Base-by-base conservation (phyloP, 2,888 invertebrate species). In the Thereva nobilitata region DNA sequence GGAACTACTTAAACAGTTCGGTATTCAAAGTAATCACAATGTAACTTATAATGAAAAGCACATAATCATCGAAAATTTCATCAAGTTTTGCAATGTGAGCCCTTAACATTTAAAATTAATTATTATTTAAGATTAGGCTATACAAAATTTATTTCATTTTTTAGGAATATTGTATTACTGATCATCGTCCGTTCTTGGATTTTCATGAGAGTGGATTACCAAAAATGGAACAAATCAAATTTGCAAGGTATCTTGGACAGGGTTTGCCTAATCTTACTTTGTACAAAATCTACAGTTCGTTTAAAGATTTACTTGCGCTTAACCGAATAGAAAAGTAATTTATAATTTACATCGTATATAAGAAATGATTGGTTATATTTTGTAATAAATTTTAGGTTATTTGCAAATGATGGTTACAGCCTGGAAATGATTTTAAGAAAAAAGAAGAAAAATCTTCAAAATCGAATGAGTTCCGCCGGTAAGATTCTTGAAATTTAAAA, bases 71-170 rank as follows among this genome's bases (percentile, higher is more conserved):
- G 80, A 80, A 75, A 80, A 80, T 76, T 80, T 80, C 79, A 79
- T 78, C 76, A 77, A 79, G 74, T 80, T 80, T 77, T 79, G 80
- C 79, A 79, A 80, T 80, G 80, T 80, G 79, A 80, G 80, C 80
- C 34, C 41, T 52, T 10, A 53, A 53, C 53, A 23, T 23, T 23
- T 23, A 23, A 23, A 23, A 23, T 23, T 23, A 23, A 23, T 23
- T 23, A 23, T 23, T 23, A 23, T 23, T 23, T 23, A 23, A 23
- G 23, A 23, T 23, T 23, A 23, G 23, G 23, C 23, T 23, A 23
- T 61, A 10, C 47, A 47, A 49, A 37, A 49, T 45, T 50, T 61
- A 37, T 57, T 54, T 53, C 52, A 35, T 65, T 40, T 67, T 64
- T 7, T 67, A 80, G 80, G 80, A 79, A 77, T 80, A 80, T 76